A percentile compares a stretch with the other conserved stretches of the same genome.
Evolutionary conservation across 2,797 vertebrate genomes (phyloP).

Genomic region (Cuculus canorus): DNA sequence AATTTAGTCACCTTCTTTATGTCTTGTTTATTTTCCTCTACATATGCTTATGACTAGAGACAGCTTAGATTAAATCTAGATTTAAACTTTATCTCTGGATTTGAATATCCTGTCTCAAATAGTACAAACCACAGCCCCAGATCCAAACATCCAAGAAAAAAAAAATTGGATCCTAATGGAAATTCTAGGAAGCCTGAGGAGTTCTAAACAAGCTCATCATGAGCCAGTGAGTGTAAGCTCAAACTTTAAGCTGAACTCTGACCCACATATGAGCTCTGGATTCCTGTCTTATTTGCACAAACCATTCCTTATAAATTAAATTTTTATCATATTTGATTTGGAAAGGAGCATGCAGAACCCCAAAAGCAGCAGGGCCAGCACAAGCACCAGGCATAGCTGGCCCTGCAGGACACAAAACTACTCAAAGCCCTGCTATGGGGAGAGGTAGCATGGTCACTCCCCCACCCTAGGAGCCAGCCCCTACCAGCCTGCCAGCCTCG

Average conservation of each 20-base stretch:
- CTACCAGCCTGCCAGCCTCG: not conserved
- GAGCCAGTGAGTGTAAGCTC: not conserved
- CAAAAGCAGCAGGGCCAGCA: not conserved
- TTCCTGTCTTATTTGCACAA: not conserved
- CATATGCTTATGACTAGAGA: not conserved
- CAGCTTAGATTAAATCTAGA: not conserved
- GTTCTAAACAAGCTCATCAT: not conserved
- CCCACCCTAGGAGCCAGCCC: not conserved
- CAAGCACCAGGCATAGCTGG: rapidly evolving
- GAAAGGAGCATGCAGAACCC: not conserved
- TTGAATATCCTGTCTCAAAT: not conserved
- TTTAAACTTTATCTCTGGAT: not conserved
- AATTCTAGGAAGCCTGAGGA: not conserved
- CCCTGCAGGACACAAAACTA: not conserved
- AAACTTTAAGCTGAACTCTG: not conserved
- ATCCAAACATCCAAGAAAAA: not conserved
- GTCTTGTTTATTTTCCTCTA: not conserved
- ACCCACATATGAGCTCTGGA: not conserved
- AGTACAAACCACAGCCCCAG: not conserved
- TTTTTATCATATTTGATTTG: not conserved
- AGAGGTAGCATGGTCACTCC: not conserved
- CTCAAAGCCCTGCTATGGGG: not conserved
- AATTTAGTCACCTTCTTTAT: not conserved
- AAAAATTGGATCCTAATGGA: not conserved
- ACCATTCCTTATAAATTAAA: not conserved